Conservation (phyloP, 1,140 invertebrate species). For the Camponotus vicinus region DNA sequence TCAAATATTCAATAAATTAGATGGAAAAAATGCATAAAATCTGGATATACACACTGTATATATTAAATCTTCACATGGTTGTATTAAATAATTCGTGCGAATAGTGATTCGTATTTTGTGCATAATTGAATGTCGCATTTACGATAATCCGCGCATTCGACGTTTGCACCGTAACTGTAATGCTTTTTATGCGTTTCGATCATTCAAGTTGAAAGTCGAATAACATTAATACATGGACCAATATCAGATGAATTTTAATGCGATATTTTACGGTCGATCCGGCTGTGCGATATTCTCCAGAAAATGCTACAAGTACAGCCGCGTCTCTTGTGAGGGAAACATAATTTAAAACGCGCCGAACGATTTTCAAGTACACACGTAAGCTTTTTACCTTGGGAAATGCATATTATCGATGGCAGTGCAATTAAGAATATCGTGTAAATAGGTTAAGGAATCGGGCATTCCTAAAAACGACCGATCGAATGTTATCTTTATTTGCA, state of each 20-base stretch:
- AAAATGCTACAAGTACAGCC: constrained; percentile 41
- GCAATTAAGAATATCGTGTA: constrained; percentile 49
- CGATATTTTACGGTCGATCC: constrained; percentile 45
- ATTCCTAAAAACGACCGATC: constrained; percentile 21
- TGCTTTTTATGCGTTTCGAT: constrained; percentile 34
- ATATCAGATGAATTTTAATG: constrained; percentile 59
- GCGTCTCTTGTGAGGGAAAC: constrained; percentile 27
- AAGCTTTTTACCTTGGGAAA: constrained; percentile 15
- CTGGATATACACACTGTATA: background rate
- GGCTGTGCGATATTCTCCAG: constrained; percentile 41
- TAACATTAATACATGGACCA: constrained; percentile 35
- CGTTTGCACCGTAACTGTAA: background rate
- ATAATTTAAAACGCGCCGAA: constrained; percentile 36
- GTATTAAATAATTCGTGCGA: background rate
- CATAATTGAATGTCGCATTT: constrained; percentile 30
- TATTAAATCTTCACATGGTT: background rate
- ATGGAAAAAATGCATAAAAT: background rate
- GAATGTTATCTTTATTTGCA: constrained; percentile 47
- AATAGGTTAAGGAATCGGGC: constrained; percentile 6
- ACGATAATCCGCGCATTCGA: constrained; percentile 22
- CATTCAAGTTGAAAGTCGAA: constrained; percentile 42
- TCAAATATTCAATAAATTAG: constrained; percentile 12
- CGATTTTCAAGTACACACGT: background rate
- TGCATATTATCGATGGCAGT: constrained; percentile 33
- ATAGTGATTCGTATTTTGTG: background rate